A percentile compares a stretch with the other conserved stretches of the same genome.
phyloP scores from a whole-genome alignment of 1,140 invertebrate species.

The Bactericera cockerelli region DNA sequence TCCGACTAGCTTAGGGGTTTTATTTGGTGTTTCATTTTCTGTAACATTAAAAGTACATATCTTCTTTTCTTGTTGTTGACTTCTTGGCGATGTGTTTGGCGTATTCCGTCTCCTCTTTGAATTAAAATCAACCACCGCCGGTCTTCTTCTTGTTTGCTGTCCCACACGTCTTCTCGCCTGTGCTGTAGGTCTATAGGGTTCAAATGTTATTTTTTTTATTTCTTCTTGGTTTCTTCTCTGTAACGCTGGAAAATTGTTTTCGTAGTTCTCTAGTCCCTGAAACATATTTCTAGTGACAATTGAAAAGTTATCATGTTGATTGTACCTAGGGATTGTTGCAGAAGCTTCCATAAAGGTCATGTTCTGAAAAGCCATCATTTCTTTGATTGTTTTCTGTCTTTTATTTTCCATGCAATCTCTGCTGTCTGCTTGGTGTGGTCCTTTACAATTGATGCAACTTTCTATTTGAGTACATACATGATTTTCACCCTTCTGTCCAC shows the following conservation, averaged over 20 bases:
- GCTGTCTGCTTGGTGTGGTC: not conserved
- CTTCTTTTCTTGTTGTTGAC: not conserved
- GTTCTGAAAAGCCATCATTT: not conserved
- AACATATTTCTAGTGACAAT: not conserved
- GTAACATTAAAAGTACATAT: not conserved
- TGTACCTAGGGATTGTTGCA: not conserved
- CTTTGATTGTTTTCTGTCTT: not conserved
- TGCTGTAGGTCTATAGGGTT: not conserved
- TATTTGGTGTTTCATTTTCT: not conserved
- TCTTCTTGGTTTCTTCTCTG: not conserved
- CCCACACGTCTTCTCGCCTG: not conserved
- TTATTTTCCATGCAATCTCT: not conserved
- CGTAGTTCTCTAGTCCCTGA: not conserved
- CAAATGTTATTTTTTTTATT: not conserved
- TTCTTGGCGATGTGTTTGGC: not conserved
- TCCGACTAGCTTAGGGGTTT: not conserved
- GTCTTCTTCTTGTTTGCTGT: not conserved
- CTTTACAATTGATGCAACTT: slow-evolving; percentile 1
- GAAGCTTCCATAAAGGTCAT: not conserved
- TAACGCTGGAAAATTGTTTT: not conserved
- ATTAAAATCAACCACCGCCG: too few relatives aligned
- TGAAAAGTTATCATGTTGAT: not conserved
- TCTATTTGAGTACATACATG: not conserved
- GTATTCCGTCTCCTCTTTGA: too few relatives aligned
- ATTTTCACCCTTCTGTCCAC: not conserved